Base-by-base conservation (phyloP, 1,140 invertebrate species). In the Aleiodes sp. region DNA sequence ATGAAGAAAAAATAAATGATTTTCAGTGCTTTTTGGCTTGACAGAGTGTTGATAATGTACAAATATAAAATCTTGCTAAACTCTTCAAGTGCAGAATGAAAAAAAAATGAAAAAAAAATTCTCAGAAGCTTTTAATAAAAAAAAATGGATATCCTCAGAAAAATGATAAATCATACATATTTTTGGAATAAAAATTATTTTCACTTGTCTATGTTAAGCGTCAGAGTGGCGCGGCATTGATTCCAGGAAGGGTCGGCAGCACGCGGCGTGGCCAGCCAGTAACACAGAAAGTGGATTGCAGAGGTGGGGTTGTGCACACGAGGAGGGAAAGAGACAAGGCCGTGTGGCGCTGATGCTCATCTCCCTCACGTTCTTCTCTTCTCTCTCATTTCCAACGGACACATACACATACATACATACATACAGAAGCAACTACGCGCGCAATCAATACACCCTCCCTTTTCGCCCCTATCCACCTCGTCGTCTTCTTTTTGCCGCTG, bases 401-500 rank as follows among this genome's bases (percentile, higher is more conserved):
- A 71, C 65, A 46, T 26, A 66, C 65, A 72, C n/a, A n/a, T n/a
- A n/a, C n/a, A n/a, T n/a, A n/a, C n/a, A n/a, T n/a, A 28, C 24
- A 59, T 33, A 31, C 29, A 16, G 1, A 24, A 56, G 21, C 24
- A 10, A 31, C 56, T 12, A 31, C 66, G 41, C 75, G 41, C 74
- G 76, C 79, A 82, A 84, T 83, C 82, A 82, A 82, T 83, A 82
- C 80, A 65, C 73, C 74, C 74, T 75, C 43, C 29, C 56, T 19
- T n/a, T n/a, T n/a, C n/a, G n/a, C 46, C 10, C 33, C 14, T 6
- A 10, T n/a, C 9, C 56, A 24, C n/a, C 24, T 24, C 6, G 10
- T 3, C 7, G 16, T 33, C n/a, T n/a, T 12, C 28, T 14, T 59
- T 59, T 59, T 14, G 12, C 56, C 56, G n/a, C 24, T 26, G 9